Conservation (phyloP, 2,113 vertebrate species). For the Excalfactoria chinensis region DNA sequence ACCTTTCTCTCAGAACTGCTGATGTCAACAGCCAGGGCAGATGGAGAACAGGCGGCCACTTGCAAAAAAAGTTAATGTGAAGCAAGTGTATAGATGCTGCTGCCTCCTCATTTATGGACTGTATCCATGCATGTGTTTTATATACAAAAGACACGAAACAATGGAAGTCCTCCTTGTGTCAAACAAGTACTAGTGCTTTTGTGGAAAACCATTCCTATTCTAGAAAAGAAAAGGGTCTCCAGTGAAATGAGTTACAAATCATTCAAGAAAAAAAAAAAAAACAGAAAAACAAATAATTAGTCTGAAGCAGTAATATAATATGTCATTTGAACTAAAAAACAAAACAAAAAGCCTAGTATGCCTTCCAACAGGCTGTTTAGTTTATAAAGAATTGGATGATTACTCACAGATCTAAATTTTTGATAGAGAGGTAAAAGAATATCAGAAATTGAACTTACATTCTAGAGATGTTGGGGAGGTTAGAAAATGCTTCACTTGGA, state of each 20-base stretch:
- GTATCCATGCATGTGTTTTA: neutral
- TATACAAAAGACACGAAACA: neutral
- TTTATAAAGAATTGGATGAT: neutral
- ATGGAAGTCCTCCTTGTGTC: neutral
- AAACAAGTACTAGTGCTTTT: neutral
- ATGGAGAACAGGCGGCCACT: neutral
- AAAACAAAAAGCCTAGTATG: neutral
- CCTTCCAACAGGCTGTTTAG: neutral
- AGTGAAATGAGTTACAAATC: neutral
- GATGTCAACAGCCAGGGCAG: accelerated
- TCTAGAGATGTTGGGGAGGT: constrained; percentile 91
- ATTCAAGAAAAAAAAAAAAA: neutral
- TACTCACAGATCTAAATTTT: neutral
- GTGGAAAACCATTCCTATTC: neutral
- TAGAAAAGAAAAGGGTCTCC: neutral
- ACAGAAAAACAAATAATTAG: neutral
- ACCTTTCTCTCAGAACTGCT: neutral
- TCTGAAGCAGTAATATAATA: neutral
- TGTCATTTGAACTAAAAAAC: neutral
- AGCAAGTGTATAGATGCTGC: neutral
- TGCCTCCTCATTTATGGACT: neutral
- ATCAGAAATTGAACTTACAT: constrained; percentile 87
- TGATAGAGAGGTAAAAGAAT: neutral
- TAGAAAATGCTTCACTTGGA: constrained; percentile 85
- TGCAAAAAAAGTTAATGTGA: neutral